These are phyloP conservation scores for Notamacropus eugenii DNA, from an alignment of 2,797 vertebrate genomes.

Conservation along the genomic window DNA sequence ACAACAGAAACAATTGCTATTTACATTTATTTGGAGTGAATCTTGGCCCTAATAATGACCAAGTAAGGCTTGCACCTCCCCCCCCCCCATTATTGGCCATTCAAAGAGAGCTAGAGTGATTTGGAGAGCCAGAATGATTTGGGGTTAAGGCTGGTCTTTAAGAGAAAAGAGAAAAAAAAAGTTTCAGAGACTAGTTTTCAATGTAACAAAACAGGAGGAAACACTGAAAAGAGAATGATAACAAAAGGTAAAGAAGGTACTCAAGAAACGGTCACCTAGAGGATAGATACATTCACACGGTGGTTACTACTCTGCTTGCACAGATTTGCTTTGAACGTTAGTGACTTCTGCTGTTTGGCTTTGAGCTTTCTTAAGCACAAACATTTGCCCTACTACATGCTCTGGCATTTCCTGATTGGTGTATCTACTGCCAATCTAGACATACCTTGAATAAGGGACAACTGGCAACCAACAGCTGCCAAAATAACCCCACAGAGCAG, in stretches of 20 bases:
- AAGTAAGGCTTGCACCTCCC: too few species aligned
- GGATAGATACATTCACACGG: not conserved
- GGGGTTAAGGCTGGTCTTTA: too few species aligned
- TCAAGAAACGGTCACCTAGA: not conserved
- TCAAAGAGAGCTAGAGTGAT: too few species aligned
- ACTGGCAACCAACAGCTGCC: not conserved
- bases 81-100: too few species aligned
- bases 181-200: not conserved
- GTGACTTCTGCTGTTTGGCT: not conserved
- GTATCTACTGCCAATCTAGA: not conserved
- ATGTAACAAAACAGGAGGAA: not conserved
- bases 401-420: constrained; percentile 1
- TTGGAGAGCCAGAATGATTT: too few species aligned
- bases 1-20: too few species aligned
- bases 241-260: not conserved
- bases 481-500: not conserved
- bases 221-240: not conserved
- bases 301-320: not conserved
- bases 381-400: not conserved
- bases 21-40: too few species aligned
- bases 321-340: not conserved
- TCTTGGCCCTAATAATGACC: too few species aligned
- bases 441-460: not conserved
- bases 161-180: too few species aligned
- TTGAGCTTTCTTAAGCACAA: not conserved